Evolutionary conservation across 2,113 vertebrate species (phyloP), one percentile per base, ranked within the genome.

Genomic region (Silurus asotus): DNA sequence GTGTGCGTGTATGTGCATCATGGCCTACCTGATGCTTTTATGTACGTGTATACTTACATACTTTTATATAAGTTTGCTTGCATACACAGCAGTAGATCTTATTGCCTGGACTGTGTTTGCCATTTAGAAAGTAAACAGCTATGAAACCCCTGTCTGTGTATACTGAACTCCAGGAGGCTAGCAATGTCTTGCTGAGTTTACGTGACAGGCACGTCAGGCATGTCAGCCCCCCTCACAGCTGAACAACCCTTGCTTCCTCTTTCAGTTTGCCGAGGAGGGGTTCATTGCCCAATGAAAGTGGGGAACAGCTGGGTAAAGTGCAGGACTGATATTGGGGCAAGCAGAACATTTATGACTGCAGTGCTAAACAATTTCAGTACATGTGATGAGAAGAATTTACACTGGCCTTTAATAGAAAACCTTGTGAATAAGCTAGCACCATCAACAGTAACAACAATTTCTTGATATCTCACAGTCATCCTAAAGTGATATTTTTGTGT

Each of bases 301-400:
- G 89, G 87, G 86, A 87, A 92, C 93, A 95, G 93, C 93, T 94
- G 93, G 84, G 83, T 82, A 88, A 88, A 86, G 75, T 86, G 87
- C 75, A 80, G 77, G 56, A 61, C 62, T 58, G 48, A n/a, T 81
- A 83, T 76, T 61, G 76, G 83, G 49, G 69, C 81, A 86, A 85
- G 79, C 87, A 81, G 81, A 89, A 82, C 86, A 87, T 77, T 49
- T 65, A 25, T 59, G 59, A 53, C 51, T 65, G 58, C 56, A 76
- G 51, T 74, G 62, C 48, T 56, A 85, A 82, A 64, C 64, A 3
- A 59, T 70, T 53, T 10, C 2, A 25, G 55, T 55, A 53, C 61
- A 51, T 23, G 64, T 82, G 83, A 88, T 87, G 81, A 84, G 62
- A 75, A 89, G 19, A 62, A 67, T 67, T 25, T 7, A 74, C 19